phyloP scores from a whole-genome alignment of 2,888 invertebrate species.

The Kuschelorhynchus macadamiae region DNA sequence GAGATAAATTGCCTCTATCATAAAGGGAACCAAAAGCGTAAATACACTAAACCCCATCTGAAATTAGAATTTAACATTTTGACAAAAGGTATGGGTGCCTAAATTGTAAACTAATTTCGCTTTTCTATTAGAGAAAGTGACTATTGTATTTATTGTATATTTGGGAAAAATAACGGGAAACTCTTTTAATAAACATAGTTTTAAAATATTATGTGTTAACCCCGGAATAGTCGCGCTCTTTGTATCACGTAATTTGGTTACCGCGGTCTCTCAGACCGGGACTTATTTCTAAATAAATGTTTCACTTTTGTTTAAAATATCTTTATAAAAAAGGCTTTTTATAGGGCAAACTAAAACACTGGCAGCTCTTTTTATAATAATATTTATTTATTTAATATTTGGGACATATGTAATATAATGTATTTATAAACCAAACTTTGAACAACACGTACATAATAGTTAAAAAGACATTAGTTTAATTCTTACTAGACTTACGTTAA shows the following conservation, averaged over 20 bases:
- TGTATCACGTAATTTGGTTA: not conserved
- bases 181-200: too few relatives aligned
- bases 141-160: too few relatives aligned
- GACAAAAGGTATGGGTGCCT: too few relatives aligned
- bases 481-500: not conserved
- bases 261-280: not conserved
- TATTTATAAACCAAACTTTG: too few relatives aligned
- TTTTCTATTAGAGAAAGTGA: too few relatives aligned
- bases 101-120: too few relatives aligned
- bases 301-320: too few relatives aligned
- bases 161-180: too few relatives aligned
- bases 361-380: not conserved
- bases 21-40: slow-evolving; percentile 7
- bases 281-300: too few relatives aligned
- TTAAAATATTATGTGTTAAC: too few relatives aligned
- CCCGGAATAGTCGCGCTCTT: slow-evolving; percentile 37
- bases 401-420: too few relatives aligned
- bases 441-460: not conserved
- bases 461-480: not conserved
- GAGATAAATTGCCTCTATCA: slow-evolving; percentile 20
- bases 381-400: not conserved
- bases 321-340: not conserved
- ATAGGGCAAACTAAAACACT: not conserved
- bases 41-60: slow-evolving; percentile 8
- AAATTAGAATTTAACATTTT: too few relatives aligned